phyloP scores from a whole-genome alignment of 2,113 vertebrate genomes.

The Campylorhamphus procurvoides region DNA sequence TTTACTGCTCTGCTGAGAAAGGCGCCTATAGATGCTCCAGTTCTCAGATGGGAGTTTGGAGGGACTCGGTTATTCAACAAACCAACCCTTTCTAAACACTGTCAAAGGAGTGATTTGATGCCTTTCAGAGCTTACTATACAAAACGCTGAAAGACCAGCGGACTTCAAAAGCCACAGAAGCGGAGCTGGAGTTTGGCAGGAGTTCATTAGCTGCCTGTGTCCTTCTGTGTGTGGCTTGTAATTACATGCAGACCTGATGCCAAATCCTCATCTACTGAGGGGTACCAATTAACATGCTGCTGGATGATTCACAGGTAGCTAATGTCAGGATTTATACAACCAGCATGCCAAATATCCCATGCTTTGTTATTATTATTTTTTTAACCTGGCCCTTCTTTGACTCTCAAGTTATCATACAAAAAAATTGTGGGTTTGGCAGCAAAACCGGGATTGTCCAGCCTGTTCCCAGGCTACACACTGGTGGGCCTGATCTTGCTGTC shows the following conservation, averaged over 20 bases:
- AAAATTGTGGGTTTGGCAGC: not conserved
- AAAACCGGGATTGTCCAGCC: not conserved
- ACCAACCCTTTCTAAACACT: conserved; percentile 56
- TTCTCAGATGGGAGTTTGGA: conserved; percentile 67
- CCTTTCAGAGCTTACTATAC: conserved; percentile 75
- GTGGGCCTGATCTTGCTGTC: not conserved
- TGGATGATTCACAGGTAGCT: conserved; percentile 65
- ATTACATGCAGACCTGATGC: conserved; percentile 75
- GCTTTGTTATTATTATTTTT: not conserved
- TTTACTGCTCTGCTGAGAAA: conserved; percentile 37
- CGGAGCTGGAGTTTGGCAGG: conserved; percentile 74
- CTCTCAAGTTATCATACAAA: not conserved
- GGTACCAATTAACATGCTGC: conserved; percentile 75
- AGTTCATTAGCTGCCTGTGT: conserved; percentile 75
- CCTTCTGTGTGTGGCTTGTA: conserved; percentile 80
- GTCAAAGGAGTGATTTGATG: conserved; percentile 72
- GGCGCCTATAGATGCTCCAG: conserved; percentile 49
- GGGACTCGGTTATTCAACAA: conserved; percentile 71
- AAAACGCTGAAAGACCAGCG: conserved; percentile 73
- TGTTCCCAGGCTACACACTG: not conserved
- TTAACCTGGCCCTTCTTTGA: not conserved
- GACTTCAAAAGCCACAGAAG: conserved; percentile 77
- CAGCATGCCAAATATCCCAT: fast-evolving
- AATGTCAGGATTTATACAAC: not conserved
- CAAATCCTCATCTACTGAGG: conserved; percentile 74